A percentile compares a stretch with the other conserved stretches of the same genome.
phyloP scores from a whole-genome alignment of 2,113 vertebrate genomes.

The Toxostoma redivivum region DNA sequence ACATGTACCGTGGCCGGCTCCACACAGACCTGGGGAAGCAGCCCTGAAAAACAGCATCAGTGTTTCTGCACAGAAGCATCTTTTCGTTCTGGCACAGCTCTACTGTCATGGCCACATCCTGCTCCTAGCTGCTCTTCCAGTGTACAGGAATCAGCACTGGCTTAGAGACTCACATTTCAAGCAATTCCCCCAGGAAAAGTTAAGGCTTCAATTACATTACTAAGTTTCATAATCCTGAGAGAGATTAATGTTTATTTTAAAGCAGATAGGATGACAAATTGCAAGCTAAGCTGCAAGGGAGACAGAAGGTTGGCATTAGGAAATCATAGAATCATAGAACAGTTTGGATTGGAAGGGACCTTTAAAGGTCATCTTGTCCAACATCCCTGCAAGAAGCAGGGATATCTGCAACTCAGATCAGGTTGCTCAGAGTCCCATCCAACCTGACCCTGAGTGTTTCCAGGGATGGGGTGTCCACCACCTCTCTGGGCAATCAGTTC shows the following conservation, averaged over 20 bases:
- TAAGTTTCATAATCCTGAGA: not conserved
- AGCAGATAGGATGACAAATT: not conserved
- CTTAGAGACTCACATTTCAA: not conserved
- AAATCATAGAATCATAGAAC: not conserved
- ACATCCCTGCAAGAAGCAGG: not conserved
- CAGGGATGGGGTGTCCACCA: not conserved
- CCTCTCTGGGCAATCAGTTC: not conserved
- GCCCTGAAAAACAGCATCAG: not conserved
- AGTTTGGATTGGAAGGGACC: not conserved
- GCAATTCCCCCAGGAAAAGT: not conserved
- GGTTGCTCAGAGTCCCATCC: not conserved
- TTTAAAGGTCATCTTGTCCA: not conserved
- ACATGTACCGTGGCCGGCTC: rapidly evolving
- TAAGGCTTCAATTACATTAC: not conserved
- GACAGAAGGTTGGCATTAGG: not conserved
- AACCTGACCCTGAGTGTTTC: not conserved
- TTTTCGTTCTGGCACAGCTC: not conserved
- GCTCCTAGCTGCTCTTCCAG: not conserved
- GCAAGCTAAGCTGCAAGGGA: not conserved
- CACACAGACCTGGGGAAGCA: not conserved
- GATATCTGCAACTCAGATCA: not conserved
- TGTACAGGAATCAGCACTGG: not conserved
- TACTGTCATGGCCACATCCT: not conserved
- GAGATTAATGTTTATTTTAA: not conserved
- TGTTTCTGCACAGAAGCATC: not conserved